Evolutionary conservation across 1,140 invertebrate genomes (phyloP).

Genomic region (Drosophila tropicalis): DNA sequence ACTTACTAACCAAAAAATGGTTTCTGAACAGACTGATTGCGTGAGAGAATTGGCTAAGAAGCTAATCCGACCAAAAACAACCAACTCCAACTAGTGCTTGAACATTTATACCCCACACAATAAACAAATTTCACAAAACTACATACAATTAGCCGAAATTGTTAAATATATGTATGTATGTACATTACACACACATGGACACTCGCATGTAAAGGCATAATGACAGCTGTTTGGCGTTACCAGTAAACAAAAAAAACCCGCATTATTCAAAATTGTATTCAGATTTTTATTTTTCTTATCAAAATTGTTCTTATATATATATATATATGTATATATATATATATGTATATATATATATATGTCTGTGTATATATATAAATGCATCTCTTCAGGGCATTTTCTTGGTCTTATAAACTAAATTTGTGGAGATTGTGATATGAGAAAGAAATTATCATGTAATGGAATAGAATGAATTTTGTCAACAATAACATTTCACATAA

Average conservation of each 20-base stretch:
- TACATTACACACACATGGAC: not conserved
- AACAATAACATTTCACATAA: conserved; percentile 27
- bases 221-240: not conserved
- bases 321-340: conserved; percentile 41
- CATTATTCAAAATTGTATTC: conserved; percentile 12
- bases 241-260: not conserved
- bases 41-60: conserved; percentile 71
- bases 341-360: conserved; percentile 39
- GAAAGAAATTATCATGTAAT: conserved; percentile 18
- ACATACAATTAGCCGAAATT: not conserved
- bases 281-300: conserved; percentile 18
- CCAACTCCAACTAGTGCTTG: not conserved
- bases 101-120: no score
- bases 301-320: conserved; percentile 21
- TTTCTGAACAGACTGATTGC: conserved; percentile 63
- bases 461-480: conserved; percentile 8
- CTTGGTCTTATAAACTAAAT: conserved; percentile 6
- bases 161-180: conserved; percentile 2
- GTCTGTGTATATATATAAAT: conserved; percentile 34
- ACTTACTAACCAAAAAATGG: conserved; percentile 61
- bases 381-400: conserved; percentile 3
- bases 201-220: not conserved
- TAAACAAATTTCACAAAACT: not conserved
- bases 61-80: not conserved
- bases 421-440: conserved; percentile 9